Conservation (phyloP, 2,888 invertebrate genomes). For the Meloe dianella region DNA sequence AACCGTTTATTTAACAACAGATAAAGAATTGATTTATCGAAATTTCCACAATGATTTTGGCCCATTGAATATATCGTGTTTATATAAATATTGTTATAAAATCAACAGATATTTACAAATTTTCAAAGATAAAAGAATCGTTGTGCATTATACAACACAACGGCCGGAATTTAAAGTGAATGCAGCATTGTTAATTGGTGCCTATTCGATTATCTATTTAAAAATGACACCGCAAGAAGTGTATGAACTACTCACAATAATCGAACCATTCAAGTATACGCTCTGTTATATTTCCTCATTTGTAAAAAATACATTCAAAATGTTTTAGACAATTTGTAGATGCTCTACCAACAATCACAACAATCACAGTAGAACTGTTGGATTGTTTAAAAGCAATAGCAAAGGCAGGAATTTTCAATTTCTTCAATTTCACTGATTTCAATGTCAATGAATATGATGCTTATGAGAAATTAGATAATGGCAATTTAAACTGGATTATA, state of each 20-base stretch:
- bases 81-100: constrained; percentile 82
- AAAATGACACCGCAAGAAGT: constrained; percentile 75
- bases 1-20: constrained; percentile 78
- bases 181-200: constrained; percentile 84
- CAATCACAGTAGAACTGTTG: constrained; percentile 72
- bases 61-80: constrained; percentile 83
- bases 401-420: constrained; percentile 75
- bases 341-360: constrained; percentile 78
- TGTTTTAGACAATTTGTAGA: constrained; percentile 71
- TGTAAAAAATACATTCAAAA: neutral
- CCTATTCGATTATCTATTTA: constrained; percentile 77
- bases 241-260: constrained; percentile 66
- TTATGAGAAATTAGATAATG: constrained; percentile 81
- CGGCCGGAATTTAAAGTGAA: constrained; percentile 81
- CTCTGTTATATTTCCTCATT: neutral
- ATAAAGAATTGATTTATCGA: constrained; percentile 79
- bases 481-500: constrained; percentile 89
- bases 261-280: constrained; percentile 58
- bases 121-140: constrained; percentile 70
- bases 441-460: constrained; percentile 83
- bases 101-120: constrained; percentile 75
- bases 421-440: constrained; percentile 84
- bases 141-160: constrained; percentile 81
- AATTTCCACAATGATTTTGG: constrained; percentile 91
- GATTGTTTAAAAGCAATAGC: constrained; percentile 72